phyloP scores from a whole-genome alignment of 1,140 invertebrate species.

The Drosophila ercepeae region DNA sequence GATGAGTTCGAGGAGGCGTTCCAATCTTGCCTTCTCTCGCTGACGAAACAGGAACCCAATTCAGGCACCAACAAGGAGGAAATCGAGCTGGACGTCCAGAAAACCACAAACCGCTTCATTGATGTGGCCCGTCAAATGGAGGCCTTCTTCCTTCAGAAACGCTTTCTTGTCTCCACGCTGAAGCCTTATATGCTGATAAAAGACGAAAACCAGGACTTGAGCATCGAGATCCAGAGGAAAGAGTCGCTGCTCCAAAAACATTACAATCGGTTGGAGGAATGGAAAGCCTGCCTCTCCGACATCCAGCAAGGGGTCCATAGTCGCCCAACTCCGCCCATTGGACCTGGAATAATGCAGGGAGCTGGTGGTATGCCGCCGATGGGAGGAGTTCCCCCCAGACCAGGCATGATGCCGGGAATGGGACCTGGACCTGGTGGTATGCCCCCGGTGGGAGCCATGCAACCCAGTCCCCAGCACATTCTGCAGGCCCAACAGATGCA shows the following conservation, averaged over 20 bases:
- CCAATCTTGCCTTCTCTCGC: conserved; percentile 92
- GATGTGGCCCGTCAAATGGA: conserved; percentile 96
- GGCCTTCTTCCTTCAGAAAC: conserved; percentile 96
- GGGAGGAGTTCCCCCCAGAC: conserved; percentile 47
- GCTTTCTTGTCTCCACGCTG: conserved; percentile 93
- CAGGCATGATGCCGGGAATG: conserved; percentile 64
- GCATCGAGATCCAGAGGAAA: conserved; percentile 92
- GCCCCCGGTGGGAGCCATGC: conserved; percentile 52
- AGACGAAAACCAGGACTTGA: conserved; percentile 95
- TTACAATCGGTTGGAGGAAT: conserved; percentile 94
- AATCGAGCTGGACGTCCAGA: conserved; percentile 93
- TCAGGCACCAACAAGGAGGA: conserved; percentile 92
- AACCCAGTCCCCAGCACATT: conserved; percentile 83
- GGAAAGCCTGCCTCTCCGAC: conserved; percentile 94
- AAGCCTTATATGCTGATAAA: conserved; percentile 96
- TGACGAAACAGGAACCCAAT: conserved; percentile 91
- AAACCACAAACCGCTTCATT: conserved; percentile 92
- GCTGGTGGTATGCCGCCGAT: conserved; percentile 55
- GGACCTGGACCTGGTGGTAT: conserved; percentile 52
- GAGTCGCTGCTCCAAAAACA: conserved; percentile 94
- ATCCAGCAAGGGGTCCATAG: conserved; percentile 83
- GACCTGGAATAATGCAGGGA: conserved; percentile 35
- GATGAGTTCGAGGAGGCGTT: conserved; percentile 94
- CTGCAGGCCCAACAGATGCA: conserved; percentile 85
- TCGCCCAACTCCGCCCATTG: conserved; percentile 59